Evolutionary conservation across 2,888 invertebrate genomes (phyloP), one percentile per base, ranked within the genome.

Genomic region (Rhorus exstirpatorius): DNA sequence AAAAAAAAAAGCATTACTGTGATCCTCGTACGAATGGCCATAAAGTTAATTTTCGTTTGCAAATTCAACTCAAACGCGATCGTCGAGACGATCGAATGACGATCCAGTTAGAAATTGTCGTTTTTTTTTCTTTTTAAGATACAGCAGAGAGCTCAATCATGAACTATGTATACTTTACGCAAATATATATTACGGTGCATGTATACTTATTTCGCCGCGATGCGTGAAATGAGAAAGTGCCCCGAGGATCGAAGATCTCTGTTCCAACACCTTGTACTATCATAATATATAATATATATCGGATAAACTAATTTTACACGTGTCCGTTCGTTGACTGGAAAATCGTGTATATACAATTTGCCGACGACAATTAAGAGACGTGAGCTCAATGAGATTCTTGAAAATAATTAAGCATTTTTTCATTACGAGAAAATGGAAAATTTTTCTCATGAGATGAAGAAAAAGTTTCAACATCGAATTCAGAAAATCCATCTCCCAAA

Each of bases 191-290:
- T 12, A 6, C 12, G 10, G 17, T n/a, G 26, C 38, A 49, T 68
- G 14, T 12, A 38, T 41, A 17, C 21, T 41, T 38, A 46, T 35
- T 55, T 61, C 24, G 74, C 79, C 46, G 38, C 75, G 61, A 80
- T 80, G 81, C 67, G 77, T 81, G 77, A 77, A 81, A 77, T 72
- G 71, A 81, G 81, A 49, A 81, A 76, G 71, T 44, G 35, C 60
- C 81, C 77, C 51, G 65, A 46, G 81, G 76, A 67, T 68, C 72
- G 71, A 51, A 19, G 38, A 26, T 35, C 58, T 51, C 21, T 31
- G 2, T 31, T 35, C 72, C 38, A 26, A 74, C 61, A 74, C 61
- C 72, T 68, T 68, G 14, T 70, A 44, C 10, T 35, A n/a, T 44
- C 44, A 19, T 55, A n/a, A n/a, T n/a, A n/a, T n/a, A n/a, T n/a